Base-by-base conservation (phyloP, 2,113 vertebrate species). In the Lontra canadensis region DNA sequence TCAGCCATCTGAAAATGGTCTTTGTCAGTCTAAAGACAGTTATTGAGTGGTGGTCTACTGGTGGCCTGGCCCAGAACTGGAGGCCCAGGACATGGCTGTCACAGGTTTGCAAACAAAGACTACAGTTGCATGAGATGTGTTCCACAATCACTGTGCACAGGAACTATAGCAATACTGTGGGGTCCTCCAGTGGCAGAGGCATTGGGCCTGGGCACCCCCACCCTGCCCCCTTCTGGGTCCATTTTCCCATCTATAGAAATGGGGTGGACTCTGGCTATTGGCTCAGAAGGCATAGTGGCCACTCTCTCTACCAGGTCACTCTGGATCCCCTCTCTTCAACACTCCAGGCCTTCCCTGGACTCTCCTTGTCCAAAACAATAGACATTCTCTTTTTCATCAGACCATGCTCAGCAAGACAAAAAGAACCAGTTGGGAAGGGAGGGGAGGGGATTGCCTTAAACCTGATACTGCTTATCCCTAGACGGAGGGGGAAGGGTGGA, bases 261-360 rank as follows among this genome's bases (percentile, higher is more conserved):
- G 36, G 14, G 15, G 55, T 49, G 4, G n/a, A 52, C 44, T 90
- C 15, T 3, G 36, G 20, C 42, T 83, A n/a, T 47, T 57, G 36
- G 8, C 4, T 65, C 21, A 44, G 14, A 52, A 5, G 78, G n/a
- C 15, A 44, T 49, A 14, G 44, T 20, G 31, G 10, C n/a, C 13
- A 0, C 42, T 90, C 11, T 65, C 26, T 81, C 26, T 36, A 2
- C 31, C 31, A 63, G n/a, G 23, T 42, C 96, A 97, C 97, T 95
- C 93, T 20, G 71, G 79, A 88, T 96, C 87, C 94, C 96, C 94
- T 76, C 93, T 87, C 95, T 44, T 34, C 9, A 49, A 23, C 63
- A 39, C 73, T 69, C 63, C 13, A 21, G 49, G 23, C 23, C 65
- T 85, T 82, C 55, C 86, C 93, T 5, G 17, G 89, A 71, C 31